A percentile compares a stretch with the other conserved stretches of the same genome.
Conservation (phyloP, 2,113 vertebrate genomes). For the Cryptomyrus ogoouensis region DNA sequence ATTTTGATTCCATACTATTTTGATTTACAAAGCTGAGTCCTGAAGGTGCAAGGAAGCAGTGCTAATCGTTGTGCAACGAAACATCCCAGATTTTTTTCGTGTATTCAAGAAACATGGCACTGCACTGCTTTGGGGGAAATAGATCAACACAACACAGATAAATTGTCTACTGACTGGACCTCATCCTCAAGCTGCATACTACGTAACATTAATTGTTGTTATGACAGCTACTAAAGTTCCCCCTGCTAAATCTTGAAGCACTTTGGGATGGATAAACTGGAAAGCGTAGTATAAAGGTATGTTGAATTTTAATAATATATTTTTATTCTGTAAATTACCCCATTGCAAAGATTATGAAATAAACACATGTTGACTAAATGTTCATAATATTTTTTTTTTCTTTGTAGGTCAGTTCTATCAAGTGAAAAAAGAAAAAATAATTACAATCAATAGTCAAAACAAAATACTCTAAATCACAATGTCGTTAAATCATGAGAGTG, state of each 20-base stretch:
- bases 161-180: neutral
- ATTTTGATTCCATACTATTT: neutral
- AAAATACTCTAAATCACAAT: neutral
- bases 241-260: neutral
- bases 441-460: neutral
- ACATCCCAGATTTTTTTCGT: neutral
- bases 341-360: neutral
- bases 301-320: neutral
- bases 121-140: neutral
- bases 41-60: neutral
- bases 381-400: neutral
- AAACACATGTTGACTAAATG: neutral
- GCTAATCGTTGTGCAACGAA: neutral
- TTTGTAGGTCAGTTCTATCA: neutral
- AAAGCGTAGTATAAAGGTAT: neutral
- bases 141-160: neutral
- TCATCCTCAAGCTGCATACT: neutral
- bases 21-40: neutral
- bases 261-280: neutral
- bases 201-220: neutral
- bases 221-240: neutral
- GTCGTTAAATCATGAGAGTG: neutral
- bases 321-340: neutral
- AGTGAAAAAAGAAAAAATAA: neutral
- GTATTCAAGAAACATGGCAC: neutral